Evolutionary conservation across 1,140 invertebrate species (phyloP).

Genomic region (Neodiprion virginianus): DNA sequence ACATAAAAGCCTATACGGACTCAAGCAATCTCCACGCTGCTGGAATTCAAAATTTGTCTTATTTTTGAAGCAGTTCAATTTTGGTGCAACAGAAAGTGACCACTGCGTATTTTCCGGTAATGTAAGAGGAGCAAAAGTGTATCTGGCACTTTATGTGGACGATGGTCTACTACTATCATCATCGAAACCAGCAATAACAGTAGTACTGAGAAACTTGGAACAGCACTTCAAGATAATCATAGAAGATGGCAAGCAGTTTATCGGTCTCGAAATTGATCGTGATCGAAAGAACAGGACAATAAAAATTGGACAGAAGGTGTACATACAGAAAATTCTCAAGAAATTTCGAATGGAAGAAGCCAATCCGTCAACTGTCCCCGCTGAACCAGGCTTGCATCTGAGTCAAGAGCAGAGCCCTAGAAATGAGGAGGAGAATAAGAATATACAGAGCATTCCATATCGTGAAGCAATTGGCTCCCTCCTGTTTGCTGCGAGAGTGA

Average conservation of each 20-base stretch:
- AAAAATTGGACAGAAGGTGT: conserved; percentile 32
- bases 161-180: conserved; percentile 30
- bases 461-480: conserved; percentile 23
- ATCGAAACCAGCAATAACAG: conserved; percentile 19
- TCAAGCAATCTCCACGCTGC: conserved; percentile 51
- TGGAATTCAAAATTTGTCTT: conserved; percentile 48
- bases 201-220: conserved; percentile 24
- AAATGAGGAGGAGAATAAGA: too few relatives aligned
- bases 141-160: conserved; percentile 35
- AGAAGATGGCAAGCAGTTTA: conserved; percentile 22
- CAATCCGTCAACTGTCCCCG: conserved; percentile 33
- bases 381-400: background rate
- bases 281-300: conserved; percentile 20
- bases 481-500: too few relatives aligned
- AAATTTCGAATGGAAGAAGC: conserved; percentile 37
- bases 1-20: conserved; percentile 52
- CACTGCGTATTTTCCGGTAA: conserved; percentile 36
- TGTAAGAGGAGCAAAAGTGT: conserved; percentile 29
- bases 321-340: conserved; percentile 33
- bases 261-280: conserved; percentile 34
- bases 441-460: conserved; percentile 5
- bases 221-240: conserved; percentile 30
- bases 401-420: background rate
- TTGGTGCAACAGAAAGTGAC: conserved; percentile 32
- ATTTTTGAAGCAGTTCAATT: conserved; percentile 28